Conservation (phyloP, 2,888 invertebrate genomes). For the Ephialtes manifestator region DNA sequence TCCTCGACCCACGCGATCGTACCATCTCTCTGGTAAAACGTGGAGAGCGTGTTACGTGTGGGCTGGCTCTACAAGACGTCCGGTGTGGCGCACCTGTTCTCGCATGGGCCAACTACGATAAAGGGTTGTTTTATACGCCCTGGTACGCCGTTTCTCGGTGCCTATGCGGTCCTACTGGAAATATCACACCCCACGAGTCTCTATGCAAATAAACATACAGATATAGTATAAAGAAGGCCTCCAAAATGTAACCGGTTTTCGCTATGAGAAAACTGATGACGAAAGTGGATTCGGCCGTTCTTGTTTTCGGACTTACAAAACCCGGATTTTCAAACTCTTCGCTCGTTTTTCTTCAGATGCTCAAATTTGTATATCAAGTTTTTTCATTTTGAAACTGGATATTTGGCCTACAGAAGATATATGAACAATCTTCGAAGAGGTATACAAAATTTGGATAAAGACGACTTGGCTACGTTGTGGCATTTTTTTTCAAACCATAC, state of each 20-base stretch:
- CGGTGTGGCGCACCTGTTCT: slow-evolving; percentile 65
- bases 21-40: slow-evolving; percentile 51
- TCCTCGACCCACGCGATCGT: neutral
- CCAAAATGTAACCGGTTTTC: neutral
- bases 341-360: neutral
- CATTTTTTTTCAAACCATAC: too few species aligned
- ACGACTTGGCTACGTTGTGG: too few species aligned
- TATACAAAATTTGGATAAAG: too few species aligned
- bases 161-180: neutral
- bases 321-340: neutral
- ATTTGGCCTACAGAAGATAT: too few species aligned
- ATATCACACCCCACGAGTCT: neutral
- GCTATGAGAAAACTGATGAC: neutral
- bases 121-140: slow-evolving; percentile 73
- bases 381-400: too few species aligned
- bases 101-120: slow-evolving; percentile 66
- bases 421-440: too few species aligned
- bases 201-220: slow-evolving; percentile 9
- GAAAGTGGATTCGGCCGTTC: neutral
- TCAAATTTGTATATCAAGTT: too few species aligned
- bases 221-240: neutral
- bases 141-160: neutral
- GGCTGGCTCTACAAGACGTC: slow-evolving; percentile 50
- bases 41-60: slow-evolving; percentile 49
- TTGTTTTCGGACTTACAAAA: neutral